Conservation (phyloP, 2,888 invertebrate genomes). For the Seladonia tumulorum region DNA sequence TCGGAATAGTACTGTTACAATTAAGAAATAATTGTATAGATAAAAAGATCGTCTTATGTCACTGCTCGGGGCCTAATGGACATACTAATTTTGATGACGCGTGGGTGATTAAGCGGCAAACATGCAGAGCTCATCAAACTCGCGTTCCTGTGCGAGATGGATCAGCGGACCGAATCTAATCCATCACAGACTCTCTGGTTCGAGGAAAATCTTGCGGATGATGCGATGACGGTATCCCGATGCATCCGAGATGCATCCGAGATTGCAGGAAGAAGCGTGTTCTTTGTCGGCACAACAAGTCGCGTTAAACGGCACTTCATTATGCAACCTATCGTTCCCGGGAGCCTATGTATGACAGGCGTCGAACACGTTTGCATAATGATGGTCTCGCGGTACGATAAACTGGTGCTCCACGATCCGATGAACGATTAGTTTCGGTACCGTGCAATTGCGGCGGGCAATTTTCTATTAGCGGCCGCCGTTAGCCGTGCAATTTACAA, state of each 20-base stretch:
- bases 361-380: slow-evolving; percentile 46
- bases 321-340: slow-evolving; percentile 38
- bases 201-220: neutral
- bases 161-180: neutral
- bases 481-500: neutral
- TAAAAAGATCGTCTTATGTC: too few species aligned
- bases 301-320: slow-evolving; percentile 27
- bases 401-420: slow-evolving; percentile 8
- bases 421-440: slow-evolving; percentile 18
- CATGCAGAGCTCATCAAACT: neutral
- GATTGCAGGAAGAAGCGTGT: slow-evolving; percentile 44
- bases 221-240: neutral
- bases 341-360: slow-evolving; percentile 9
- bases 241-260: slow-evolving; percentile 11
- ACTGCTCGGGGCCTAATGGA: too few species aligned
- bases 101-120: too few species aligned
- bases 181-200: neutral
- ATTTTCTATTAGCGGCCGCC: neutral
- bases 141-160: neutral
- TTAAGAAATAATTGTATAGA: too few species aligned
- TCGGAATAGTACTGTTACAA: too few species aligned
- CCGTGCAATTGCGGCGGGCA: neutral
- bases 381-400: slow-evolving; percentile 19
- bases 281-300: slow-evolving; percentile 50
- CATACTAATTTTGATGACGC: too few species aligned